A percentile compares a stretch with the other conserved stretches of the same genome.
Evolutionary conservation across 2,888 invertebrate genomes (phyloP).

Genomic region (Drepanosiphum platanoidis): DNA sequence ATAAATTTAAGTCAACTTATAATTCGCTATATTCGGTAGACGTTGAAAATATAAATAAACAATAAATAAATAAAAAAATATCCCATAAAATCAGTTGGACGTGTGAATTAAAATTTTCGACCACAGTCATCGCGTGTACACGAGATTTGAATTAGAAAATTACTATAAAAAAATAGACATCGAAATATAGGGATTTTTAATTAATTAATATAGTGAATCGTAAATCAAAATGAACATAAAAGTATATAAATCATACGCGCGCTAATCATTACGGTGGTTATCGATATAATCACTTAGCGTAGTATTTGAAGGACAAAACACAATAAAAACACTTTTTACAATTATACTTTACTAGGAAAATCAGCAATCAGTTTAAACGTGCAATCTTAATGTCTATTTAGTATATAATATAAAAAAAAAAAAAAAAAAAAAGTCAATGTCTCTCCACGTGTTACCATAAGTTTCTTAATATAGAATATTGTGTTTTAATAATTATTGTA

Average conservation of each 20-base stretch:
- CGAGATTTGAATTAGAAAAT: not conserved
- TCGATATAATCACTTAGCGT: not conserved
- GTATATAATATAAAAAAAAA: not conserved
- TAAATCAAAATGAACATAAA: not conserved
- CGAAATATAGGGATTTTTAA: not conserved
- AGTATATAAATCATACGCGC: not conserved
- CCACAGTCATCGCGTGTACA: not conserved
- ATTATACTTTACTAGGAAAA: conserved; percentile 22
- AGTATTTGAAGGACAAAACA: conserved; percentile 16
- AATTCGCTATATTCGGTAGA: no score
- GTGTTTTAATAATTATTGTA: not conserved
- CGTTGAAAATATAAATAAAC: not conserved
- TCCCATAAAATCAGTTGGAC: not conserved
- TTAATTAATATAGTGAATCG: not conserved
- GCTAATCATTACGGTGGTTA: not conserved
- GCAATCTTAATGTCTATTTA: not conserved
- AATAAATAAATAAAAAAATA: not conserved
- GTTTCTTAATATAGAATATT: not conserved
- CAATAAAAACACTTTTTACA: conserved; percentile 8
- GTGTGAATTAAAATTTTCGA: not conserved
- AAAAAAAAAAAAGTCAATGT: not conserved
- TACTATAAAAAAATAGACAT: not conserved
- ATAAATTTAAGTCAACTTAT: no score
- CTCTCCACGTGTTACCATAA: not conserved
- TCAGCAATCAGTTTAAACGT: not conserved